Percentiles rank a stretch among this genome's conserved stretches.
These are phyloP conservation scores for Thysanoteuthis rhombus DNA, from an alignment of 2,888 invertebrate species.

Conservation along the genomic window DNA sequence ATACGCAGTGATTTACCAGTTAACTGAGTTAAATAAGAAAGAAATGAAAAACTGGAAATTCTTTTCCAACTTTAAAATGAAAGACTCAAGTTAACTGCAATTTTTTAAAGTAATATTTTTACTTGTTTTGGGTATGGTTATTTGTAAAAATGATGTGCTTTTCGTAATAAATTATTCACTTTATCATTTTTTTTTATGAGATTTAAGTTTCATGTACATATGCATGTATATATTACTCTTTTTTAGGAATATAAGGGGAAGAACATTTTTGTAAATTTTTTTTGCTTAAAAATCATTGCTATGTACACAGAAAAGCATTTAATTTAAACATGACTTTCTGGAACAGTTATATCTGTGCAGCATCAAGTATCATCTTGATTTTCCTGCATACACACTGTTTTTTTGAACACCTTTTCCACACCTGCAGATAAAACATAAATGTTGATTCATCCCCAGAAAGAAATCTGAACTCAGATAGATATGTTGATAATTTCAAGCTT, in stretches of 20 bases:
- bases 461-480: neutral
- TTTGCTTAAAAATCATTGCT: neutral
- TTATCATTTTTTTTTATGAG: neutral
- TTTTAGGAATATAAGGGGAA: neutral
- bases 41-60: neutral
- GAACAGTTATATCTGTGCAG: neutral
- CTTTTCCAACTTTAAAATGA: neutral
- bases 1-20: neutral
- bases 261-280: neutral
- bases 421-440: neutral
- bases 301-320: neutral
- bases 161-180: neutral
- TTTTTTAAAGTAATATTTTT: neutral
- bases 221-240: neutral
- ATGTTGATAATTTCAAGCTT: too few relatives aligned
- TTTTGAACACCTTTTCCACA: neutral
- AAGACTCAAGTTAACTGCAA: neutral
- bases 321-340: neutral
- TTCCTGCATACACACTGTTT: neutral
- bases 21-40: conserved; percentile 12
- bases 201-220: neutral
- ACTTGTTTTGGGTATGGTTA: neutral
- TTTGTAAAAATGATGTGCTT: neutral
- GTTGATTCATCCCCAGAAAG: neutral
- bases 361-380: neutral